Evolutionary conservation across 2,113 vertebrate genomes (phyloP).

Genomic region (Brachyhypopomus occidentalis): DNA sequence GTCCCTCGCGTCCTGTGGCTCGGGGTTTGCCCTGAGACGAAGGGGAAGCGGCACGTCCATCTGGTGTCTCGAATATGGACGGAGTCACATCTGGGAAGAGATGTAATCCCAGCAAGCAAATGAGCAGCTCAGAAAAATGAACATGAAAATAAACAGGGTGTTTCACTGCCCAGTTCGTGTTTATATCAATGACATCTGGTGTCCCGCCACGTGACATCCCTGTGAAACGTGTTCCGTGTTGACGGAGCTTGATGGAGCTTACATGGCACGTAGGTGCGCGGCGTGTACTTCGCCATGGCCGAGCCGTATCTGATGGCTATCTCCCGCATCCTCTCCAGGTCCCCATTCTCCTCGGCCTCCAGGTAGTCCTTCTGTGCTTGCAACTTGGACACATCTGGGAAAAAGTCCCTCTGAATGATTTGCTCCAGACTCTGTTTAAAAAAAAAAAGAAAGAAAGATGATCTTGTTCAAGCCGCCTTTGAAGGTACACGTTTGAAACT

Average conservation of each 20-base stretch:
- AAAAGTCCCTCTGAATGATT: conserved; percentile 95
- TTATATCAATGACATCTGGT: too few species aligned
- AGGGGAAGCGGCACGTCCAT: conserved; percentile 73
- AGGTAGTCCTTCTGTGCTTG: conserved; percentile 93
- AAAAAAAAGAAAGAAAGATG: background rate
- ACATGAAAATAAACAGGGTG: too few species aligned
- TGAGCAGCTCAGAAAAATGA: too few species aligned
- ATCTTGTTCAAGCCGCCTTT: too few species aligned
- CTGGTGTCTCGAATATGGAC: conserved; percentile 93
- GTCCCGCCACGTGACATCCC: too few species aligned
- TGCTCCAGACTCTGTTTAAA: conserved; percentile 82
- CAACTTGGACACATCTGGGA: conserved; percentile 93
- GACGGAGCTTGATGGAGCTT: conserved; percentile 57
- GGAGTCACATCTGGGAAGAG: conserved; percentile 84
- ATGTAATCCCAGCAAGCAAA: too few species aligned
- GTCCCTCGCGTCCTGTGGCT: conserved; percentile 55
- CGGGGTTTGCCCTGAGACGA: conserved; percentile 63
- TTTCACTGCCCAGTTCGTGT: too few species aligned
- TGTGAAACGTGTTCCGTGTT: too few species aligned
- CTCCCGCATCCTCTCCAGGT: conserved; percentile 92
- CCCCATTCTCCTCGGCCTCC: conserved; percentile 92
- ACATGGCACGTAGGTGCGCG: conserved; percentile 85
- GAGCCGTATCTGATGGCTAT: conserved; percentile 94
- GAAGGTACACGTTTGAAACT: too few species aligned
- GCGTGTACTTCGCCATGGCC: conserved; percentile 80